phyloP scores from a whole-genome alignment of 2,113 vertebrate species.

The Channa maculata region DNA sequence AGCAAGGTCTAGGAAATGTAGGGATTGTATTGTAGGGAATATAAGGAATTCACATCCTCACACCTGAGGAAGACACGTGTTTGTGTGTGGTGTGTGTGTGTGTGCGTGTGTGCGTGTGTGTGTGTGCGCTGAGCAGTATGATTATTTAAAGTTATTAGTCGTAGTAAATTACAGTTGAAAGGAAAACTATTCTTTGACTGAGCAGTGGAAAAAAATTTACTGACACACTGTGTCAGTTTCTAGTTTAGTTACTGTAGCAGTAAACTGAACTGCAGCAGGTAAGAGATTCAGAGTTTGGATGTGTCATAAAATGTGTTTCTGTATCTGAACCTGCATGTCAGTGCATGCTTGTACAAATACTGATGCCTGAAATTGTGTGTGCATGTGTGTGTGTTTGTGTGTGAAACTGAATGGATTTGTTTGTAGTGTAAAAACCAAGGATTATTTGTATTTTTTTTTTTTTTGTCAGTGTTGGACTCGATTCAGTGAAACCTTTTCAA shows the following conservation, averaged over 20 bases:
- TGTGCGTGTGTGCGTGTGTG: neutral
- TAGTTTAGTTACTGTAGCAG: neutral
- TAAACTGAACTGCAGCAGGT: neutral
- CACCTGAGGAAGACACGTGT: too few relatives aligned
- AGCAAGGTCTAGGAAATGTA: too few relatives aligned
- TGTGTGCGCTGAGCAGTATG: neutral
- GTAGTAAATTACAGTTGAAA: too few relatives aligned
- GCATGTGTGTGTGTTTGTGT: neutral
- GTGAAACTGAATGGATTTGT: neutral
- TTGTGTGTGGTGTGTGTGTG: too few relatives aligned
- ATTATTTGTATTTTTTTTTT: neutral
- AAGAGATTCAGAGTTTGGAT: neutral
- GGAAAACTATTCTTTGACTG: too few relatives aligned
- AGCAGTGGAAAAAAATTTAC: neutral
- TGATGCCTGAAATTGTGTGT: neutral
- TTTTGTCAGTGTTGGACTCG: neutral
- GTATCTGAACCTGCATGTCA: constrained; percentile 20
- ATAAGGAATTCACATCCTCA: too few relatives aligned
- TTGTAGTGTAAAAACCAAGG: neutral
- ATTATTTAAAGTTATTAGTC: too few relatives aligned
- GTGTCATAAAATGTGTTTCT: neutral
- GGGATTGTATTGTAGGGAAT: too few relatives aligned
- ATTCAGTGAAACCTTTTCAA: neutral
- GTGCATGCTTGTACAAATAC: constrained; percentile 5
- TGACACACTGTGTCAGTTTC: neutral